Base-by-base conservation (phyloP, 2,888 invertebrate species). In the Aphodius sticticus region DNA sequence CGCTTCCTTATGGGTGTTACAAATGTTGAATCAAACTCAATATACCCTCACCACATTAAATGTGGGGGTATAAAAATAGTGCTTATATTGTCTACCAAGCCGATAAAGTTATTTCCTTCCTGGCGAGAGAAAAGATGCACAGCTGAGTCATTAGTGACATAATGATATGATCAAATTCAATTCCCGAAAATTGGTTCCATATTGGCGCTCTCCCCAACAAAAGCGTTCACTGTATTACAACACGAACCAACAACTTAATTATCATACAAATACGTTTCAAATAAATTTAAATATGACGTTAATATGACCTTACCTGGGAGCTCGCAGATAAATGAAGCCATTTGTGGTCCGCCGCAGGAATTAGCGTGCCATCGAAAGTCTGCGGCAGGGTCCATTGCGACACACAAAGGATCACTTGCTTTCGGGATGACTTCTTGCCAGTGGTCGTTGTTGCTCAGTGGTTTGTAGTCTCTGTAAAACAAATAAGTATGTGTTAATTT, bases 301-400 rank as follows among this genome's bases (percentile, higher is more conserved):
- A n/a, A n/a, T 70, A 6, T 71, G 16, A 7, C 15, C 3, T 88
- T 90, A 95, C 95, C 95, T 85, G 95, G 94, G 86, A 95, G 90
- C 91, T 95, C 95, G 87, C 95, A 95, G 82, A 95, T 93, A 87
- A 95, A 95, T 6, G 95, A 93, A 0, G 95, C 95, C 0, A 94
- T 93, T 82, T 94, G 94, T 0, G 95, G 95, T 35, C 95, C 95
- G 9, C 95, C 95, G 85, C 95, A 95, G 12, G 93, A 91, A 76
- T 94, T 90, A 0, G 94, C 93, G 86, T 94, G 94, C 95, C 95
- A 95, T 82, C 95, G 92, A 89, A 94, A 95, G 90, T 95, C 95
- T 9, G 93, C 92, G 5, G 93, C 91, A 0, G 95, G 95, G 88
- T 95, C 94, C 80, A 94, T 93, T 75, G 94, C 94, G 26, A 94